Evolutionary conservation across 2,888 invertebrate genomes (phyloP).

Genomic region (Drepanosiphum platanoidis): DNA sequence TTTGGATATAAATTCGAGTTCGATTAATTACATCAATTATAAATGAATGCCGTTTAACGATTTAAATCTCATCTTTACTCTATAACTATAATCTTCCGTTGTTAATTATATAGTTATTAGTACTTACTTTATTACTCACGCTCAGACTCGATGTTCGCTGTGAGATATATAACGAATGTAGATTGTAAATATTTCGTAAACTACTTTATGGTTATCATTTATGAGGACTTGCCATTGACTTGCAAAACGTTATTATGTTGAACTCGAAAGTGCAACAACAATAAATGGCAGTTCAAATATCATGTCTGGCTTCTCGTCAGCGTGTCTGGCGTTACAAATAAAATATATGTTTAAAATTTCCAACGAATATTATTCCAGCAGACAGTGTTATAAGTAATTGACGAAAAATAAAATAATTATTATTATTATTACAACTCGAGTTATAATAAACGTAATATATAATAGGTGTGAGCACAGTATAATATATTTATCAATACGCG

Average conservation of each 20-base stretch:
- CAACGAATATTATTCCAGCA: no score
- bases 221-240: not conserved
- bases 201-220: not conserved
- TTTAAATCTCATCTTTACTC: no score
- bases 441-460: not conserved
- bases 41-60: no score
- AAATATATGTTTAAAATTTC: no score
- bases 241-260: not conserved
- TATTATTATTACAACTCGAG: no score
- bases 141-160: not conserved
- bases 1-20: no score
- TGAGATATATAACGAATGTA: not conserved
- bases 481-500: no score
- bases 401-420: no score
- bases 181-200: not conserved
- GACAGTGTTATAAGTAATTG: no score
- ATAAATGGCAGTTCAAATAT: not conserved
- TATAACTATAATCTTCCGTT: not conserved
- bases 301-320: not conserved
- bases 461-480: no score
- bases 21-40: no score
- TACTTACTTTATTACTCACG: not conserved
- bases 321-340: not conserved
- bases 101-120: no score
- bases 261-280: not conserved